These are phyloP conservation scores for Ricordea florida DNA, from an alignment of 92 coral and sea anemone genomes.

Conservation along the genomic window DNA sequence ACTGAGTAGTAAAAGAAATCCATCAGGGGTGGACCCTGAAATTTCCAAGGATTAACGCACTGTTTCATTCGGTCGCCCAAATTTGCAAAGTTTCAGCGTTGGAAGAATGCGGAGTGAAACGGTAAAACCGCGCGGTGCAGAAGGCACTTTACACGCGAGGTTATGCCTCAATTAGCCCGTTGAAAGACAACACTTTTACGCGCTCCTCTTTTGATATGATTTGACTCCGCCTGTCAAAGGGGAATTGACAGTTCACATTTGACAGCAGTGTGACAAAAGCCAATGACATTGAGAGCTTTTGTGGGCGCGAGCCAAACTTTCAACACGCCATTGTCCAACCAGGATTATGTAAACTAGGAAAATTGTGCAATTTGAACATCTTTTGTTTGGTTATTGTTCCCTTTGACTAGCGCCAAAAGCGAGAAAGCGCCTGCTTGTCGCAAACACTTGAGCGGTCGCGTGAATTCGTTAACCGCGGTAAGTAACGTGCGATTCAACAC, in stretches of 20 bases:
- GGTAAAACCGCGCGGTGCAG: conserved; percentile 35
- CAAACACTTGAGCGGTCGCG: conserved; percentile 12
- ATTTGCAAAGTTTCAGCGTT: conserved; percentile 37
- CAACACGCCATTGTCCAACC: conserved; percentile 73
- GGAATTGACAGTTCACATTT: conserved; percentile 89
- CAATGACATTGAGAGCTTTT: conserved; percentile 93
- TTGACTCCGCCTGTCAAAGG: conserved; percentile 90
- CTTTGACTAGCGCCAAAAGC: conserved; percentile 68
- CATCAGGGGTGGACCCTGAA: conserved; percentile 3
- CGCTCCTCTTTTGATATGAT: conserved; percentile 65
- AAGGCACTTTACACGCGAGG: conserved; percentile 49
- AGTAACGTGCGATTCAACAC: not conserved
- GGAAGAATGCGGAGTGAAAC: conserved; percentile 33
- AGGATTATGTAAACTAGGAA: conserved; percentile 91
- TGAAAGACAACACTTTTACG: conserved; percentile 60
- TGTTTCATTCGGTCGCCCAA: conserved; percentile 34
- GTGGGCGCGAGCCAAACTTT: conserved; percentile 81
- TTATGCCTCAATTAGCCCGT: conserved; percentile 66
- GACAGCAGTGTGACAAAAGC: conserved; percentile 79
- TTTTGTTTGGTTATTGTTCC: conserved; percentile 76
- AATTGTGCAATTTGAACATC: conserved; percentile 91
- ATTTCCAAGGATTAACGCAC: conserved; percentile 25
- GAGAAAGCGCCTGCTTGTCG: conserved; percentile 66
- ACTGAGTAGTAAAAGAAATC: conserved; percentile 45
- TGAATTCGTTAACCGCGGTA: not conserved